Evolutionary conservation across 2,797 vertebrate species (phyloP).

Genomic region (Synaphobranchus kaupii): DNA sequence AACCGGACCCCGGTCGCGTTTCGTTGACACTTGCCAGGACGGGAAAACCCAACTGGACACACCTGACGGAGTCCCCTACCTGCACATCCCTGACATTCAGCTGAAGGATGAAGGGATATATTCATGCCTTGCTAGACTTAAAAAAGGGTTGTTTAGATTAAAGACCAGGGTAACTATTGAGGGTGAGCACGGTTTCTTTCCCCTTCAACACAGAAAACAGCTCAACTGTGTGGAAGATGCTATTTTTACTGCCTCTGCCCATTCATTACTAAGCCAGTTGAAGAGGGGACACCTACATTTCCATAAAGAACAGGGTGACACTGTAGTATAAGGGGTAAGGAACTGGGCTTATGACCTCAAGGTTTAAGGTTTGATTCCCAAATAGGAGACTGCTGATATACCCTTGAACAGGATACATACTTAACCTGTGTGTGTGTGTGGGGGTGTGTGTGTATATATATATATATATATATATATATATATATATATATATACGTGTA

Average conservation of each 20-base stretch:
- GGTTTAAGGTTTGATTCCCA: not conserved
- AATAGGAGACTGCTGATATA: not conserved
- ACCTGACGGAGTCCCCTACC: not conserved
- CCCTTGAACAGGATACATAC: not conserved
- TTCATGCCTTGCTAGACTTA: not conserved
- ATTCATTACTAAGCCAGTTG: not conserved
- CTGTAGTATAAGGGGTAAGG: too few species aligned
- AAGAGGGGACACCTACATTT: not conserved
- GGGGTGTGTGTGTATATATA: not conserved
- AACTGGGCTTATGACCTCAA: not conserved
- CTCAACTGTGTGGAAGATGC: not conserved
- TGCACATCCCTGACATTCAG: not conserved
- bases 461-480: too few species aligned
- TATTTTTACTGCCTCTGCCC: not conserved
- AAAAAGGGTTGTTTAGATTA: not conserved
- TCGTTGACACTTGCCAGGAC: not conserved
- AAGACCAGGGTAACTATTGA: not conserved
- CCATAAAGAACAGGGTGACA: not conserved
- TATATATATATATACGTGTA: too few species aligned
- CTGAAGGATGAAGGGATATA: not conserved
- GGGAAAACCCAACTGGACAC: not conserved
- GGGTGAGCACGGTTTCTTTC: not conserved
- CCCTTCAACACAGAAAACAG: not conserved
- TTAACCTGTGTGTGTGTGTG: not conserved
- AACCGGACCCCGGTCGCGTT: not conserved